Base-by-base conservation (phyloP, 2,113 vertebrate genomes). In the Rhizomys pruinosus region DNA sequence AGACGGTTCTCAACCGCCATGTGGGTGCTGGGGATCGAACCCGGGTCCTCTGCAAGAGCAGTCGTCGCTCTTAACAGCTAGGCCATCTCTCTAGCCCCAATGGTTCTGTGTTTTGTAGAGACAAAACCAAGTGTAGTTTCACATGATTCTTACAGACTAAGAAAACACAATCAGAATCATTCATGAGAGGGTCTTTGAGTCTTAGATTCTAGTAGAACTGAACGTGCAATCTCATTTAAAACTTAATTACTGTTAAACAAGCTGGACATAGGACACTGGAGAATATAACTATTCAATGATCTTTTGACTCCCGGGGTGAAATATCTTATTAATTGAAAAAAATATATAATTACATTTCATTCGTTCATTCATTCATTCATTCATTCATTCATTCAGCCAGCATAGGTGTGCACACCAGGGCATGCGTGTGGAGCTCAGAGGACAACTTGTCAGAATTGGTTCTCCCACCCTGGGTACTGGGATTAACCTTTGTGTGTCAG, bases 101-200 rank as follows among this genome's bases (percentile, higher is more conserved):
- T n/a, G 66, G 42, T 78, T 87, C 57, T 64, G 42, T 32, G 84
- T 84, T 96, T 78, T 84, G 55, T 44, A 86, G 81, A 39, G 20
- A 32, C 11, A 34, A 89, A 90, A 91, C 34, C 32, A 59, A 47
- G 55, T 34, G 73, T 44, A 7, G 34, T 85, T 69, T 94, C 77
- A 68, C 34, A 4, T 37, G n/a, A 63, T 16, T 73, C 52, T 59
- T 66, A 0, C 22, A 89, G n/a, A 37, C 25, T 44, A 27, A 85
- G 44, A 87, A 82, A 81, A 77, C 34, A 22, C 61, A 84, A 32
- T 37, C 39, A 32, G 72, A 73, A n/a, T 47, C n/a, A 22, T 2
- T 66, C 22, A 27, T 25, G 57, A 59, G 82, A 73, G 47, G 2
- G 42, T 37, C 57, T 84, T 13, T 27, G 34, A 76, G 68, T 9